Conservation (phyloP, 2,113 vertebrate genomes). For the Colossoma macropomum region DNA sequence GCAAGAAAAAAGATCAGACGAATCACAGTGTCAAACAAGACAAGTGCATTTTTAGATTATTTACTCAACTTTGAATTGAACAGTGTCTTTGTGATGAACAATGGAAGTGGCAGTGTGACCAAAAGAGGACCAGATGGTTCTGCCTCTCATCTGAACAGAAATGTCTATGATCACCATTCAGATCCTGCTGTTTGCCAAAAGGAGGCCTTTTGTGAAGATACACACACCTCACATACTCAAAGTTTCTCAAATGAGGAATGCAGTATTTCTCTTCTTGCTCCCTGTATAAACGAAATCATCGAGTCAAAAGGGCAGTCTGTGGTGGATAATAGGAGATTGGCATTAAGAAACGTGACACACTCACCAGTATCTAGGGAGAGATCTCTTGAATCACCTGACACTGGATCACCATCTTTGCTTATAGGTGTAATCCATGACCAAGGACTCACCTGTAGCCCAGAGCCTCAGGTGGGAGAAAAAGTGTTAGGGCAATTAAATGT, state of each 20-base stretch:
- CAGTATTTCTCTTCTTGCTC: constrained; percentile 43
- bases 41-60: constrained; percentile 48
- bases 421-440: constrained; percentile 28
- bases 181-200: constrained; percentile 12
- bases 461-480: not conserved
- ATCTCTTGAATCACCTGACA: constrained; percentile 14
- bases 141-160: not conserved
- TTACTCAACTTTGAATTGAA: constrained; percentile 53
- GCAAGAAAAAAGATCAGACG: constrained; percentile 24
- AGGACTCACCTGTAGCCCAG: constrained; percentile 21
- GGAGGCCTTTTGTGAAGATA: not conserved
- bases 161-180: not conserved
- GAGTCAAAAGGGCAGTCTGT: not conserved
- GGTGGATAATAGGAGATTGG: not conserved
- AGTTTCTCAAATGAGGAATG: constrained; percentile 29
- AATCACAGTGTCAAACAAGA: not conserved
- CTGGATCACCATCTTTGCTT: constrained; percentile 42
- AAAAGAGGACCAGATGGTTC: constrained; percentile 5
- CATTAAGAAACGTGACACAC: not conserved
- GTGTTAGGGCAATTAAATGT: not conserved
- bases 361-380: not conserved
- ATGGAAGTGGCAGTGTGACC: not conserved
- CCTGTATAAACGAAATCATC: constrained; percentile 8
- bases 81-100: not conserved
- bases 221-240: not conserved